Evolutionary conservation across 2,113 vertebrate species (phyloP), one percentile per base, ranked within the genome.

Genomic region (Heterotilapia buettikoferi): DNA sequence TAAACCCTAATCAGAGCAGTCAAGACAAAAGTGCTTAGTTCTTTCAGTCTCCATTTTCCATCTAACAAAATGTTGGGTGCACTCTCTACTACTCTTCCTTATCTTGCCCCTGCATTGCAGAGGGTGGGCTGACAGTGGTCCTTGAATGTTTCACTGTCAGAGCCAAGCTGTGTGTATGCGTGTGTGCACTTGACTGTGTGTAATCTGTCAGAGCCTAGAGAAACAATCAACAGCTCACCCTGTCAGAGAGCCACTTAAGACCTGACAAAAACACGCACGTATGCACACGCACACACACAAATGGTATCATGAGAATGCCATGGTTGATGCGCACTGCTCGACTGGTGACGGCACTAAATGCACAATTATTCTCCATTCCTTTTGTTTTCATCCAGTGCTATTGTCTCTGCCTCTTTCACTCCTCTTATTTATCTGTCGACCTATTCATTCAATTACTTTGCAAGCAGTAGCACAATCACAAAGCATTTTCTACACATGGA

Each of bases 161-260:
- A 86, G 68, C 83, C 76, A 56, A 83, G 83, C 84, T 36, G 56
- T 86, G 63, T 73, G 45, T 79, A 85, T 89, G 84, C 73, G 26
- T 38, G 45, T 90, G 57, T 84, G 36, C 63, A 88, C 82, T 76
- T 86, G 59, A 79, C 57, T 83, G 85, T 93, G 84, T 87, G 87
- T 86, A 86, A 92, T 91, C 89, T 93, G 92, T 92, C 92, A 92
- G 79, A 83, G 87, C 82, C 88, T 36, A 16, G 71, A 90, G 92
- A 85, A 93, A 92, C 31, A 40, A 95, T 93, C 92, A 92, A 89
- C 90, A 88, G 88, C 90, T 92, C 92, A 85, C 40, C 80, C 90
- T 93, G 92, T 91, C 93, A 92, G 86, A 88, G 83, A 90, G 87
- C 92, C 94, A 94, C 94, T 94, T 94, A 95, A 93, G 92, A 83